Base-by-base conservation (phyloP, 2,888 invertebrate species). In the Panorpa germanica region DNA sequence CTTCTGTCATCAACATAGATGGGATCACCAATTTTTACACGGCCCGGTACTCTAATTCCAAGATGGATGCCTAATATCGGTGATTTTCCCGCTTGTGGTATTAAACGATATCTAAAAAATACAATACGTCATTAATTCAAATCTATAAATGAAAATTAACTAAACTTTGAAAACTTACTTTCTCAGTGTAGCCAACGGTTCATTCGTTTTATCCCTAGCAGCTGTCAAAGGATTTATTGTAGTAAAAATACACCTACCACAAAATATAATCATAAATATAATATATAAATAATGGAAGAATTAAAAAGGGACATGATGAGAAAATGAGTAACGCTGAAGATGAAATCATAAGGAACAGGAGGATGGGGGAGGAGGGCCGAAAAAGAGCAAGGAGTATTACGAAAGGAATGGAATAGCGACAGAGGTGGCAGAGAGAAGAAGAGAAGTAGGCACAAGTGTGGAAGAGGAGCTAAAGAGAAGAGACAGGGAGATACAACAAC, bases 151-250 rank as follows among this genome's bases (percentile, higher is more conserved):
- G n/a, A n/a, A n/a, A n/a, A n/a, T n/a, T n/a, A n/a, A n/a, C n/a
- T n/a, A n/a, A n/a, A n/a, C n/a, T n/a, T 11, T 7, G 18, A 17
- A 31, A 25, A 38, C 45, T 45, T 53, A 76, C 75, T 51, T 60
- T 49, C 61, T 70, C 11, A 78, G 52, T 12, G 73, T 74, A 39
- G 59, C 59, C 24, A 78, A 45, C 1, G 78, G 77, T 42, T 78
- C 71, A 3, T 55, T 47, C 13, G 65, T 59, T 1, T 56, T 41
- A 44, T 67, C 52, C 28, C 66, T 70, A 9, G 57, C 52, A 3
- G 70, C 76, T 1, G 68, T 70, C 37, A 66, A 63, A 2, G 70
- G 69, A 45, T 77, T 64, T 2, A 77, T 63, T 1, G 74, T 76
- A 2, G 74, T 72, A 35, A 77, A 45, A n/a, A 73, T 52, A 44